Evolutionary conservation across 2,888 invertebrate species (phyloP).

Genomic region (Idaea aversata): DNA sequence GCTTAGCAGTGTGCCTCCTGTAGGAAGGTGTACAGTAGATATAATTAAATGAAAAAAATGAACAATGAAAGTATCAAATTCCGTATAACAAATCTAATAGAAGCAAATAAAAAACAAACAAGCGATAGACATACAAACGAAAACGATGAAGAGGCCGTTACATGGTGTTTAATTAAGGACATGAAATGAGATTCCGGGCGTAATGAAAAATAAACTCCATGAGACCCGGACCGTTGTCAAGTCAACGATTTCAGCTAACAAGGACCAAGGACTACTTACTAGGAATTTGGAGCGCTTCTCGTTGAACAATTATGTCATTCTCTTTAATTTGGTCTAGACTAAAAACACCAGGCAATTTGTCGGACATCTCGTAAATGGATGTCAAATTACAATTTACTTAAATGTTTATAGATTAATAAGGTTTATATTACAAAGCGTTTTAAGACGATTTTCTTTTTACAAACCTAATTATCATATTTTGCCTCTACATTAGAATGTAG

Average conservation of each 20-base stretch:
- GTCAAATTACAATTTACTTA: not conserved
- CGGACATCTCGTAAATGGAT: not conserved
- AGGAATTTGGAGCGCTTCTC: not conserved
- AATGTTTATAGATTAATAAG: not conserved
- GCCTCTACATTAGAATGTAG: no score
- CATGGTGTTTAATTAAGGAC: conserved; percentile 37
- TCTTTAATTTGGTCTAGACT: not conserved
- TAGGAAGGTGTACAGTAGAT: no score
- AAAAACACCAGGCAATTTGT: not conserved
- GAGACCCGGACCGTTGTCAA: conserved; percentile 26
- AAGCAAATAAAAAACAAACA: not conserved
- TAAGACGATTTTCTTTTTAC: no score
- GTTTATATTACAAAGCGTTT: not conserved
- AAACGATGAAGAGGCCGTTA: conserved; percentile 17
- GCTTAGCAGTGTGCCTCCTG: no score
- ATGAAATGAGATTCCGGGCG: conserved; percentile 34
- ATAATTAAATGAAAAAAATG: no score
- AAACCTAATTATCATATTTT: no score
- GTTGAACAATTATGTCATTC: not conserved
- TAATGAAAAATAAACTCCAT: conserved; percentile 43
- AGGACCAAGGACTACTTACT: not conserved
- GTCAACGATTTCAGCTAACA: not conserved
- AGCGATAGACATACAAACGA: not conserved
- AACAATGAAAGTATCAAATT: no score
- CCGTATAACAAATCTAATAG: not conserved